phyloP scores from a whole-genome alignment of 2,797 vertebrate species.

The Scolopax rusticola region DNA sequence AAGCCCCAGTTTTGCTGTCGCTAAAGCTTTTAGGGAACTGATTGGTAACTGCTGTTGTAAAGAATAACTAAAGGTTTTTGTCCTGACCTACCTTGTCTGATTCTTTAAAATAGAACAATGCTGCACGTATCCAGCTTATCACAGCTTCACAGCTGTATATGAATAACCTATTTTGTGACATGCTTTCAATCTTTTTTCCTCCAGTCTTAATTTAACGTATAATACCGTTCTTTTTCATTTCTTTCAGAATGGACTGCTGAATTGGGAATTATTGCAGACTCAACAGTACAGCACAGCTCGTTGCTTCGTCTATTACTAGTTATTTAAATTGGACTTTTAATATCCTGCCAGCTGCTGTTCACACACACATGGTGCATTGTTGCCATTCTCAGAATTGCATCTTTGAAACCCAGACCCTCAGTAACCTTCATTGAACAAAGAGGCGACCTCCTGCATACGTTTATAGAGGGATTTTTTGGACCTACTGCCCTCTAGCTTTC shows the following conservation, averaged over 20 bases:
- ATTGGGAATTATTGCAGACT: slow-evolving; percentile 85
- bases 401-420: slow-evolving; percentile 84
- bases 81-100: slow-evolving; percentile 57
- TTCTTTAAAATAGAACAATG: slow-evolving; percentile 69
- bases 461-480: slow-evolving; percentile 71
- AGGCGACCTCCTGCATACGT: slow-evolving; percentile 74
- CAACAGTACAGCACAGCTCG: slow-evolving; percentile 74
- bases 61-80: slow-evolving; percentile 1
- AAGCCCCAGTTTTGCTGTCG: background rate
- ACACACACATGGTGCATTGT: slow-evolving; percentile 98
- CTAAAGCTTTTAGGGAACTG: background rate
- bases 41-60: background rate
- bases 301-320: slow-evolving; percentile 81
- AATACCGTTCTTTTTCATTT: slow-evolving; percentile 67
- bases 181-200: slow-evolving; percentile 21
- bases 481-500: slow-evolving; percentile 79
- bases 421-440: slow-evolving; percentile 84
- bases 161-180: slow-evolving; percentile 62
- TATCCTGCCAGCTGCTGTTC: slow-evolving; percentile 92
- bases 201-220: slow-evolving; percentile 62
- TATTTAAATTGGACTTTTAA: slow-evolving; percentile 89
- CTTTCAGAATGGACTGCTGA: slow-evolving; percentile 84
- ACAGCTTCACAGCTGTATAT: background rate
- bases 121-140: background rate
- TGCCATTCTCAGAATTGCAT: slow-evolving; percentile 92